Conservation (phyloP, 1,140 invertebrate species). For the Zaprionus kolodkinae region DNA sequence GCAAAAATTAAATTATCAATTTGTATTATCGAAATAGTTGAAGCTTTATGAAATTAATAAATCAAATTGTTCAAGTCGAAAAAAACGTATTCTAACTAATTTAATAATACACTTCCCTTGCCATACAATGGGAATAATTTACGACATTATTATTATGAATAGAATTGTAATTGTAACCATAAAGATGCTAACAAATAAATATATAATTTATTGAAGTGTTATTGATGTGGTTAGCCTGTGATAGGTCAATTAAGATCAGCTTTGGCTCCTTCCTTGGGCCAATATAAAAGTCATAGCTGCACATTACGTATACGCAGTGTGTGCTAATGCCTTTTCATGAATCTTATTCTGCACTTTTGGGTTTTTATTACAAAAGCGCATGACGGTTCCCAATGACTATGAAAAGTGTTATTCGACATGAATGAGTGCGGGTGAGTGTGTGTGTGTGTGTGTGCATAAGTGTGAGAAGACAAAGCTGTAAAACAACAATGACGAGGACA, state of each 20-base stretch:
- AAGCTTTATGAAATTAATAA: background rate
- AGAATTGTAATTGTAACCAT: background rate
- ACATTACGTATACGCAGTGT: constrained; percentile 37
- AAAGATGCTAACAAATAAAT: background rate
- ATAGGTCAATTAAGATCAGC: background rate
- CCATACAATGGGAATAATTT: background rate
- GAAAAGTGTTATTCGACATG: constrained; percentile 42
- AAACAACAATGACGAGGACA: constrained; percentile 54
- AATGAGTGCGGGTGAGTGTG: constrained; percentile 4
- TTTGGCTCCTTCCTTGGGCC: background rate
- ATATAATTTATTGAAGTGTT: background rate
- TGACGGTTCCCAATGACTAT: constrained; percentile 45
- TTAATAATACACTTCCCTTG: background rate
- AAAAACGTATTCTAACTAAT: too few relatives aligned
- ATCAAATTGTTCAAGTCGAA: too few relatives aligned
- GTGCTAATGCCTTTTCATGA: constrained; percentile 48
- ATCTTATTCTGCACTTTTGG: constrained; percentile 38
- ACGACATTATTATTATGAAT: too few relatives aligned
- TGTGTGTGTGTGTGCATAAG: constrained; percentile 7
- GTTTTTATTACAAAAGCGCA: constrained; percentile 40
- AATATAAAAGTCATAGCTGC: constrained; percentile 29
- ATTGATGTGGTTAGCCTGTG: constrained; percentile 1
- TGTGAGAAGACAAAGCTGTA: constrained; percentile 48
- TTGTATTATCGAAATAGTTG: background rate
- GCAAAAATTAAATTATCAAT: background rate